Evolutionary conservation across 2,888 invertebrate species (phyloP).

Genomic region (Macrostomum cliftonense): DNA sequence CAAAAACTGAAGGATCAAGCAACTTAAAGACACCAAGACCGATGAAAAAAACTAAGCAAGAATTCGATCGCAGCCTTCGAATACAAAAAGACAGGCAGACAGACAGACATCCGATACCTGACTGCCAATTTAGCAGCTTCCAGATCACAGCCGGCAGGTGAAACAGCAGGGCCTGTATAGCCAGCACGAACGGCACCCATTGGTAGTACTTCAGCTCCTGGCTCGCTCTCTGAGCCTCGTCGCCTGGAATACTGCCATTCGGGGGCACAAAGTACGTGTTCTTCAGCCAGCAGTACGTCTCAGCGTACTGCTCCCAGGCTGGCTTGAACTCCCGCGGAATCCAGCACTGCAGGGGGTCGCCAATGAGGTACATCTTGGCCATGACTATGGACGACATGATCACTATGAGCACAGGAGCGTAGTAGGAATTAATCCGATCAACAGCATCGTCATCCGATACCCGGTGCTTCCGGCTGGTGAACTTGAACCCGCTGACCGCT

Average conservation of each 20-base stretch:
- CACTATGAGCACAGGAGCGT: neutral
- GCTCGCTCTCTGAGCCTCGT: neutral
- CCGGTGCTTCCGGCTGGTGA: slow-evolving; percentile 3
- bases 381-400: neutral
- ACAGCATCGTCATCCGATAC: slow-evolving; percentile 1
- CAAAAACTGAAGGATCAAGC: too few species aligned
- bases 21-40: too few species aligned
- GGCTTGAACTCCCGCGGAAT: slow-evolving; percentile 1
- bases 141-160: slow-evolving; percentile 2
- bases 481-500: neutral
- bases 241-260: neutral
- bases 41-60: too few species aligned
- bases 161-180: slow-evolving; percentile 1
- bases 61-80: too few species aligned
- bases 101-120: slow-evolving; percentile 2
- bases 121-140: neutral
- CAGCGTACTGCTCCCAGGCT: slow-evolving; percentile 5
- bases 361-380: slow-evolving; percentile 4
- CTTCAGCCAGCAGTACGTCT: slow-evolving; percentile 6
- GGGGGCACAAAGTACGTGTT: slow-evolving; percentile 3
- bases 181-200: slow-evolving; percentile 6
- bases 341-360: slow-evolving; percentile 7
- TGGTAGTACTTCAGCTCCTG: slow-evolving; percentile 5
- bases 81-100: too few species aligned
- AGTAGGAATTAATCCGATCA: neutral